Evolutionary conservation across 2,888 invertebrate genomes (phyloP).

Genomic region (Hermodice carunculata): DNA sequence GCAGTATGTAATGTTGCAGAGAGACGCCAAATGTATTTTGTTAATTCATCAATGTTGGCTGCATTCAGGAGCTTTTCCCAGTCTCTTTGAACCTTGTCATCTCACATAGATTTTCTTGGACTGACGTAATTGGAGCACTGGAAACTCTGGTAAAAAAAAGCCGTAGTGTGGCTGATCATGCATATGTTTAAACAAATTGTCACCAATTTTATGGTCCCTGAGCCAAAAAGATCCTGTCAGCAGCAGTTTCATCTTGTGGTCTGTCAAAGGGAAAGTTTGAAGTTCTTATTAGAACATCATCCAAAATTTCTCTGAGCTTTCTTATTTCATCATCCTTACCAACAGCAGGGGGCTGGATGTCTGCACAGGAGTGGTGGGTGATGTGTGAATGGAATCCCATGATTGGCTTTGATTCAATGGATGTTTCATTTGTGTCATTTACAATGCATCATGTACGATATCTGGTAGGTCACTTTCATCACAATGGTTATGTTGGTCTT

Average conservation of each 20-base stretch:
- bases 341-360: conserved; percentile 39
- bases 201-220: conserved; percentile 37
- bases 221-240: conserved; percentile 35
- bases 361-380: conserved; percentile 24
- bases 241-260: neutral
- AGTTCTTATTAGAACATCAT: conserved; percentile 29
- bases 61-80: neutral
- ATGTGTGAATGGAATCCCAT: conserved; percentile 20
- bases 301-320: conserved; percentile 28
- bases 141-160: conserved; percentile 17
- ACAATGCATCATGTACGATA: too few species aligned
- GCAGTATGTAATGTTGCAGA: conserved; percentile 7
- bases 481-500: too few species aligned
- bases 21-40: conserved; percentile 3
- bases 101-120: neutral
- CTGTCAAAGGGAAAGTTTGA: neutral
- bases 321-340: conserved; percentile 34
- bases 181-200: conserved; percentile 21
- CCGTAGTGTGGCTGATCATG: conserved; percentile 9
- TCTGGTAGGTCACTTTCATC: too few species aligned
- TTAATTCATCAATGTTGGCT: neutral
- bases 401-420: too few species aligned
- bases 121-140: neutral
- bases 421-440: too few species aligned
- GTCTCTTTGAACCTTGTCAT: conserved; percentile 2